Evolutionary conservation across 2,797 vertebrate species (phyloP).

Genomic region (Austrolebias charrua): DNA sequence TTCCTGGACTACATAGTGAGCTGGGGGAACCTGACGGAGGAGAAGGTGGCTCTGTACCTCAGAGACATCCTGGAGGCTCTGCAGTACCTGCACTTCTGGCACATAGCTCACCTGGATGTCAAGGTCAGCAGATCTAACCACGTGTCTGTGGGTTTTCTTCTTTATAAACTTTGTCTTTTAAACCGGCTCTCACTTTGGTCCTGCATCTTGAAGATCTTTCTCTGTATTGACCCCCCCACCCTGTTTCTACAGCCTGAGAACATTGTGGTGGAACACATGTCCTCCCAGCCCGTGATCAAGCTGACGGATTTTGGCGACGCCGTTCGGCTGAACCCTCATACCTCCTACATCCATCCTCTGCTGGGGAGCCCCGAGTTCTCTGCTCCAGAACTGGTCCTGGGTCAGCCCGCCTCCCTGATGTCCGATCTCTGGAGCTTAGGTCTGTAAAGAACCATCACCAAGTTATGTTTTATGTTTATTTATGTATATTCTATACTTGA

Average conservation of each 20-base stretch:
- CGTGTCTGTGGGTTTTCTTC: too few relatives aligned
- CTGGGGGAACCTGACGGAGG: conserved; percentile 94
- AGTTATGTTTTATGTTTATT: too few relatives aligned
- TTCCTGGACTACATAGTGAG: conserved; percentile 90
- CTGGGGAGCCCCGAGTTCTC: conserved; percentile 94
- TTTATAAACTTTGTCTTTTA: too few relatives aligned
- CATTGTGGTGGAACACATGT: conserved; percentile 89
- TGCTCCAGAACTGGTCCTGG: conserved; percentile 92
- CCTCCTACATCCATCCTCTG: conserved; percentile 86
- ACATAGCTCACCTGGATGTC: conserved; percentile 92
- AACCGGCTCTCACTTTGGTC: too few relatives aligned
- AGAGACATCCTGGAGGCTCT: conserved; percentile 92
- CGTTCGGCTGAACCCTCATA: conserved; percentile 82
- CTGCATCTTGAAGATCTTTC: neutral
- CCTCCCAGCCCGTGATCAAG: conserved; percentile 87
- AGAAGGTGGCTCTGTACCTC: conserved; percentile 89
- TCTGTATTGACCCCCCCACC: neutral
- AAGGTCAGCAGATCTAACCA: conserved; percentile 76
- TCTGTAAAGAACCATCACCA: conserved; percentile 30
- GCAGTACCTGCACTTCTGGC: conserved; percentile 92
- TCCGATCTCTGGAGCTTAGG: conserved; percentile 94
- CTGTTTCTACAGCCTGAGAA: conserved; percentile 86
- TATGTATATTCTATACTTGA: too few relatives aligned
- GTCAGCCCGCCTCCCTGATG: conserved; percentile 88
- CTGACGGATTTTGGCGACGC: conserved; percentile 92